A percentile compares a stretch with the other conserved stretches of the same genome.
These are phyloP conservation scores for Chymomyza costata DNA, from an alignment of 1,140 invertebrate species.

Conservation along the genomic window DNA sequence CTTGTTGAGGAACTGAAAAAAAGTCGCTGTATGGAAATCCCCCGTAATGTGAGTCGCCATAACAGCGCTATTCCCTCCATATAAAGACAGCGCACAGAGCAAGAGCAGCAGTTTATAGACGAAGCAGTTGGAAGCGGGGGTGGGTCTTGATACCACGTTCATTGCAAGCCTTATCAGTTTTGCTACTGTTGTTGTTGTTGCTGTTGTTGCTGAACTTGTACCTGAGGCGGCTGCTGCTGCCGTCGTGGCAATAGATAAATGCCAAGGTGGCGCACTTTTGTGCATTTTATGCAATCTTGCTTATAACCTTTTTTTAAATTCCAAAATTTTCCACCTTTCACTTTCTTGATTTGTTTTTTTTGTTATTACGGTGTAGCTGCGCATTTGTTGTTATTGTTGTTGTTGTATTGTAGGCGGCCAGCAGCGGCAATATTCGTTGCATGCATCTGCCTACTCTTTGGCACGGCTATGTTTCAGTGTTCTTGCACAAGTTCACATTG, in stretches of 20 bases:
- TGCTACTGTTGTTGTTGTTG: slow-evolving; percentile 5
- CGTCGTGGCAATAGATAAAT: no score
- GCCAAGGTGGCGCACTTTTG: slow-evolving; percentile 65
- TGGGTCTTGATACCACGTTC: slow-evolving; percentile 17
- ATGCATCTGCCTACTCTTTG: no score
- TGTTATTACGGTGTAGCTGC: not conserved
- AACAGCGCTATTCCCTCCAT: slow-evolving; percentile 1
- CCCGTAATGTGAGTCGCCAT: slow-evolving; percentile 75
- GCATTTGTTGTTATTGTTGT: not conserved
- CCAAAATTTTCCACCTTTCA: slow-evolving; percentile 52
- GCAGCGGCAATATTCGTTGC: no score
- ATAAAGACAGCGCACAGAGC: not conserved
- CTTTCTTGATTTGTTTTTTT: slow-evolving; percentile 2
- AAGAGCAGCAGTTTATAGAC: slow-evolving; percentile 12
- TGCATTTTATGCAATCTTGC: slow-evolving; percentile 51
- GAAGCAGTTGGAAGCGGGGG: not conserved
- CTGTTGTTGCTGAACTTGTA: slow-evolving; percentile 75
- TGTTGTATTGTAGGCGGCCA: not conserved
- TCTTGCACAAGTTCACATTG: no score
- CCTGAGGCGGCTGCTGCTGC: slow-evolving; percentile 8
- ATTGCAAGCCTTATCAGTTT: slow-evolving; percentile 47
- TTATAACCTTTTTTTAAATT: slow-evolving; percentile 42
- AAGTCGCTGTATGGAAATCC: slow-evolving; percentile 82
- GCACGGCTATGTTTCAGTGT: not conserved
- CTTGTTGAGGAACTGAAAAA: slow-evolving; percentile 94